Percentiles rank a stretch among this genome's conserved stretches.
phyloP scores from a whole-genome alignment of 2,113 vertebrate species.

The Hyperoodon ampullatus region DNA sequence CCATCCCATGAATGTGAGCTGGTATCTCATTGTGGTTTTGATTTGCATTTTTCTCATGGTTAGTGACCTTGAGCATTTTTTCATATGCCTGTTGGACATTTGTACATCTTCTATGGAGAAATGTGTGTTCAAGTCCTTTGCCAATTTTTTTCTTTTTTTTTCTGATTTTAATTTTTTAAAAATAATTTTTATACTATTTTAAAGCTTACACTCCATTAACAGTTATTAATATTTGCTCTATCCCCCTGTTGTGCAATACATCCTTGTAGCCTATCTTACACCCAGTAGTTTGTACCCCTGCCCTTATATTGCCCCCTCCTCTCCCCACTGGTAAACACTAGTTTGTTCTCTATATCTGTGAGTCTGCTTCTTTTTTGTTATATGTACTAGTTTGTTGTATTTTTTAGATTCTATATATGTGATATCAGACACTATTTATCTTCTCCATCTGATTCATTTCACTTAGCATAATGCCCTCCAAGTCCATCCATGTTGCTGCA shows the following conservation, averaged over 20 bases:
- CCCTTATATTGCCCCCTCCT: background rate
- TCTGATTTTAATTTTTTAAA: background rate
- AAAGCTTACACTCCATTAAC: background rate
- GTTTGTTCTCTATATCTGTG: background rate
- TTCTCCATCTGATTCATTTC: background rate
- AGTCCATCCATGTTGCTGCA: background rate
- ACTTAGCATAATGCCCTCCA: background rate
- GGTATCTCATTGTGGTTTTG: background rate
- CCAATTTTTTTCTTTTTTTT: background rate
- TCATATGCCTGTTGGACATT: background rate
- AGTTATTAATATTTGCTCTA: background rate
- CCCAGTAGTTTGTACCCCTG: background rate
- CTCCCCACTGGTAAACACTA: background rate
- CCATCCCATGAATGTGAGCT: background rate
- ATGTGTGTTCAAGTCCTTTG: background rate
- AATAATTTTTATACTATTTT: background rate
- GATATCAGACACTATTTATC: background rate
- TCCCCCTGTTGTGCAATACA: background rate
- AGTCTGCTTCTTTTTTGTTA: background rate
- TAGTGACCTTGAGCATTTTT: background rate
- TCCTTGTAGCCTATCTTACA: background rate
- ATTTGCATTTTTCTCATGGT: background rate
- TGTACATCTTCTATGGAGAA: background rate
- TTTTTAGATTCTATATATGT: background rate
- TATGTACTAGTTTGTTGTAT: background rate